Conservation (phyloP, 1,140 invertebrate species). For the Armadillidium nasatum region DNA sequence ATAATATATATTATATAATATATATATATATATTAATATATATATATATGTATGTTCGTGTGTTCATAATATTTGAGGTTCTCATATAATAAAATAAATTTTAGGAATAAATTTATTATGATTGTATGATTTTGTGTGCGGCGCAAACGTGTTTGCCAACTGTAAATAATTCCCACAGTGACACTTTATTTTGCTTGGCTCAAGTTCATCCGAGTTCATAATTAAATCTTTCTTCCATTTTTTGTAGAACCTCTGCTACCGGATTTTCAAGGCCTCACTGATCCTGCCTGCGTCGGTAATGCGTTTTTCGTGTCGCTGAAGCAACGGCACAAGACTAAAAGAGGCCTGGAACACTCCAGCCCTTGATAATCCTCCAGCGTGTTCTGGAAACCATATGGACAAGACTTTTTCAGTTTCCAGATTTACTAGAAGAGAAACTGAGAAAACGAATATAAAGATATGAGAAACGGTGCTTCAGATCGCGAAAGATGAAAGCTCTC, state of each 20-base stretch:
- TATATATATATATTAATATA: background rate
- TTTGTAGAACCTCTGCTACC: background rate
- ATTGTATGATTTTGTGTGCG: too few relatives aligned
- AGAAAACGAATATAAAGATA: background rate
- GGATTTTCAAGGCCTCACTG: conserved; percentile 1
- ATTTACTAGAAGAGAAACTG: background rate
- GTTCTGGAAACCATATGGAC: conserved; percentile 8
- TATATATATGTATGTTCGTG: background rate
- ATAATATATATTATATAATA: background rate
- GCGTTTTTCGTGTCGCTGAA: background rate
- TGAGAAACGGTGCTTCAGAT: background rate
- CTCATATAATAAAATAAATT: too few relatives aligned
- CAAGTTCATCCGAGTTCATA: background rate
- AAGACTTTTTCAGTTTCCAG: conserved; percentile 1
- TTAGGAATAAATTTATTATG: too few relatives aligned
- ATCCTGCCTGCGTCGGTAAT: background rate
- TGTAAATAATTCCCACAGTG: background rate
- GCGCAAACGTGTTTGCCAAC: background rate
- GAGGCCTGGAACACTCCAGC: conserved; percentile 4
- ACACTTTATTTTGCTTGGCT: background rate
- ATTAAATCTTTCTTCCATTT: conserved; percentile 7
- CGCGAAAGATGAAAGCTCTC: background rate
- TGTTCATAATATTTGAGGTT: too few relatives aligned
- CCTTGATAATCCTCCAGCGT: background rate
- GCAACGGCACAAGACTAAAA: background rate